phyloP scores from a whole-genome alignment of 2,797 vertebrate species.

The Rhynchonycteris naso region DNA sequence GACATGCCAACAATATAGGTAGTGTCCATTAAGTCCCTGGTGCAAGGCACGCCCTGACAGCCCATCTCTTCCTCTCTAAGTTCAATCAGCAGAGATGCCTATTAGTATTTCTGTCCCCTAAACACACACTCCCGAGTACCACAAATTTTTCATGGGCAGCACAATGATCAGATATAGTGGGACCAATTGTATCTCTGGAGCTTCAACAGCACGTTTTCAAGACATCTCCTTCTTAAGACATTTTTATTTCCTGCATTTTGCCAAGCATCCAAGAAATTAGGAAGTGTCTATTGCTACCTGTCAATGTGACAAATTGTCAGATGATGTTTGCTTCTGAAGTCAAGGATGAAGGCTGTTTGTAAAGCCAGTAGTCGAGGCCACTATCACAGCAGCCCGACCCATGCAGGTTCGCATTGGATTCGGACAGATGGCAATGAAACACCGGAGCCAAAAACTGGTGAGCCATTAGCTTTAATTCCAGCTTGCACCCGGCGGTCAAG shows the following conservation, averaged over 20 bases:
- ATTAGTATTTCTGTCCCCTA: neutral
- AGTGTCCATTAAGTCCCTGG: neutral
- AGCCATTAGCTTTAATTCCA: no score
- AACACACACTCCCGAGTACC: neutral
- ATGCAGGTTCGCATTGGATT: no score
- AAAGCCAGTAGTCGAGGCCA: no score
- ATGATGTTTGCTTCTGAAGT: neutral
- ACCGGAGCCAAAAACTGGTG: no score
- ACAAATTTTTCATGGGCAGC: neutral
- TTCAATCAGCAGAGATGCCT: neutral
- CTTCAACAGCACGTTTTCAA: neutral
- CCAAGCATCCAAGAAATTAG: neutral
- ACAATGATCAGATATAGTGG: neutral
- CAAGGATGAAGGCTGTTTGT: neutral
- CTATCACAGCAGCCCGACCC: no score
- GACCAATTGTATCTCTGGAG: neutral
- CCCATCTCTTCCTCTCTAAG: neutral
- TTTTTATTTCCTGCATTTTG: neutral
- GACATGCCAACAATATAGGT: neutral
- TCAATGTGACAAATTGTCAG: neutral
- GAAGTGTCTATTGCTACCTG: neutral
- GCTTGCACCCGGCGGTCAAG: no score
- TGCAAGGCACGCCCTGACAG: rapidly evolving
- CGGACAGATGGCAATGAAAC: no score
- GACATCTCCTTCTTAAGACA: neutral